A percentile compares a stretch with the other conserved stretches of the same genome.
These are phyloP conservation scores for Eilema sororculum DNA, from an alignment of 2,888 invertebrate genomes.

Conservation along the genomic window DNA sequence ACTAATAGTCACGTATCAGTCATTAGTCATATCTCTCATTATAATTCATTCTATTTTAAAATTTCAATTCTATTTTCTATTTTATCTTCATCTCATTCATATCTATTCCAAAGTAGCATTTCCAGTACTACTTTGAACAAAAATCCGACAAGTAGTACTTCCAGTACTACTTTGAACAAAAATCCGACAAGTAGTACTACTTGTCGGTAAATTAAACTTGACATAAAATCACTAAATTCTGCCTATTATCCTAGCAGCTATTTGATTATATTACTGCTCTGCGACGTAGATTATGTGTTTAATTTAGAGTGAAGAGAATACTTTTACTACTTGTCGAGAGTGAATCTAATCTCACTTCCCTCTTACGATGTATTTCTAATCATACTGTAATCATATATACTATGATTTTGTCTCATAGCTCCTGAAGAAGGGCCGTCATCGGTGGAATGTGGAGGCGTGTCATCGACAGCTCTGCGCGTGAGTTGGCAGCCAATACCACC, in stretches of 20 bases:
- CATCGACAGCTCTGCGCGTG: constrained; percentile 92
- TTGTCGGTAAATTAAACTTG: neutral
- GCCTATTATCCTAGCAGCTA: neutral
- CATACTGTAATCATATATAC: neutral
- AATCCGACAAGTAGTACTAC: too few relatives aligned
- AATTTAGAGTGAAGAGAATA: neutral
- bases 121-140: too few relatives aligned
- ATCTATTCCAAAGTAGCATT: too few relatives aligned
- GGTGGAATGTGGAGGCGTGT: constrained; percentile 91
- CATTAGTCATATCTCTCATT: too few relatives aligned
- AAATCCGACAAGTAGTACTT: too few relatives aligned
- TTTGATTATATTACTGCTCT: neutral
- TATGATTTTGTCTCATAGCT: constrained; percentile 76
- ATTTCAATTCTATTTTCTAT: too few relatives aligned
- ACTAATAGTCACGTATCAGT: too few relatives aligned
- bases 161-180: too few relatives aligned
- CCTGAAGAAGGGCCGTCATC: constrained; percentile 93
- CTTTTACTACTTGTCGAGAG: neutral
- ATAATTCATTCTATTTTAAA: too few relatives aligned
- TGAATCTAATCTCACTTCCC: neutral
- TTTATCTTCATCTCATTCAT: too few relatives aligned
- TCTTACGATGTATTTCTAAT: neutral
- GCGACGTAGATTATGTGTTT: neutral
- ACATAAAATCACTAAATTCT: neutral
- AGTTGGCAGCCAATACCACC: constrained; percentile 92